Evolutionary conservation across 2,888 invertebrate species (phyloP).

Genomic region (Deilephila porcellus): DNA sequence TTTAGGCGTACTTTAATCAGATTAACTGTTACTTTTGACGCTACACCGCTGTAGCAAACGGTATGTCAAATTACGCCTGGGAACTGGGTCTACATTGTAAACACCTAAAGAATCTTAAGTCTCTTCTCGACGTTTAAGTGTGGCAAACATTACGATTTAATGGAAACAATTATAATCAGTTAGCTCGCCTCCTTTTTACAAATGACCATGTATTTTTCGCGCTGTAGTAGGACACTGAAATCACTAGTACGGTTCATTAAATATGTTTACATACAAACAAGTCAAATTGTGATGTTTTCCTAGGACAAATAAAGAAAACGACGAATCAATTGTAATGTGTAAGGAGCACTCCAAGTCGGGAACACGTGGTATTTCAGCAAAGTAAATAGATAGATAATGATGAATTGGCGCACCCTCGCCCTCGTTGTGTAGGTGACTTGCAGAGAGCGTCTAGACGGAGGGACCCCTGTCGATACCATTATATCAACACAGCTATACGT

Average conservation of each 20-base stretch:
- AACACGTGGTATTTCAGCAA: constrained; percentile 74
- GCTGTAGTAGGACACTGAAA: neutral
- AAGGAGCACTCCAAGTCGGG: constrained; percentile 65
- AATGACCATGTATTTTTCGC: constrained; percentile 2
- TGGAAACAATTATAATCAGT: neutral
- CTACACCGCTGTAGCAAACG: constrained; percentile 71
- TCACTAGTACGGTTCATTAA: neutral
- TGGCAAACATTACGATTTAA: constrained; percentile 24
- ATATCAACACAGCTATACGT: constrained; percentile 4
- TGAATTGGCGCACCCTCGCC: constrained; percentile 77
- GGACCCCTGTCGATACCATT: constrained; percentile 61
- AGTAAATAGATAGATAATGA: constrained; percentile 81
- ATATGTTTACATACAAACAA: neutral
- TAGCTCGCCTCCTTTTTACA: neutral
- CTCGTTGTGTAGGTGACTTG: constrained; percentile 72
- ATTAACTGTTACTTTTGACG: constrained; percentile 72
- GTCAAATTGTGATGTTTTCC: neutral
- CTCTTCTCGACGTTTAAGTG: constrained; percentile 30
- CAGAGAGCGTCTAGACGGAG: constrained; percentile 82
- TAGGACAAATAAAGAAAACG: constrained; percentile 32
- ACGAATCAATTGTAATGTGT: constrained; percentile 42
- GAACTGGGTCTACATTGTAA: constrained; percentile 79
- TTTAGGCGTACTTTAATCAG: constrained; percentile 66
- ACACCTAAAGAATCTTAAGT: constrained; percentile 58
- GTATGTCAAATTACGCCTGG: constrained; percentile 80